phyloP scores from a whole-genome alignment of 2,888 invertebrate genomes.

The Sepiola atlantica region DNA sequence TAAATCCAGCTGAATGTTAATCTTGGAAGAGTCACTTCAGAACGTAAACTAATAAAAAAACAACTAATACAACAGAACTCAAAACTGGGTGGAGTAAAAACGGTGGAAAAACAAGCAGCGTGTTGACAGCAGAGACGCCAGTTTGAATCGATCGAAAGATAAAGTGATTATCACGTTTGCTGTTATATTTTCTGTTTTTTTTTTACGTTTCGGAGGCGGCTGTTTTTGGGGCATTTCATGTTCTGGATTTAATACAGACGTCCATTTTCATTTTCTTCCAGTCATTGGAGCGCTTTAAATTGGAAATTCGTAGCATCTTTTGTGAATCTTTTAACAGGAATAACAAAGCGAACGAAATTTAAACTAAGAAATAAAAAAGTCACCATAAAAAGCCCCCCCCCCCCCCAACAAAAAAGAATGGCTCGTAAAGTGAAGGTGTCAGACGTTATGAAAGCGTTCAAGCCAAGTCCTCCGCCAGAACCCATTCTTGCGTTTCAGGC shows the following conservation, averaged over 20 bases:
- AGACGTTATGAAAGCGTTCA: not conserved
- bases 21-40: not conserved
- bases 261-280: not conserved
- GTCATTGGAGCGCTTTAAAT: not conserved
- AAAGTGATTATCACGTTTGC: not conserved
- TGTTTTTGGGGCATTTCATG: not conserved
- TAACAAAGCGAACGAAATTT: not conserved
- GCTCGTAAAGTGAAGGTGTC: not conserved
- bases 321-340: not conserved
- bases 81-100: not conserved
- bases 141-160: not conserved
- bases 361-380: not conserved
- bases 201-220: too few relatives aligned
- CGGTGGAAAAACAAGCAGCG: not conserved
- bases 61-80: not conserved
- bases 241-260: not conserved
- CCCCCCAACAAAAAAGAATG: not conserved
- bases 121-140: not conserved
- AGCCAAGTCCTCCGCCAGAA: not conserved
- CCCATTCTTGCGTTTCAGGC: not conserved
- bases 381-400: not conserved
- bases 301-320: not conserved
- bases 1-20: not conserved
- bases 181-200: too few relatives aligned
- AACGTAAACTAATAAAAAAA: not conserved